These are phyloP conservation scores for Neolamprologus kungweensis DNA, from an alignment of 2,113 vertebrate genomes.

Conservation along the genomic window DNA sequence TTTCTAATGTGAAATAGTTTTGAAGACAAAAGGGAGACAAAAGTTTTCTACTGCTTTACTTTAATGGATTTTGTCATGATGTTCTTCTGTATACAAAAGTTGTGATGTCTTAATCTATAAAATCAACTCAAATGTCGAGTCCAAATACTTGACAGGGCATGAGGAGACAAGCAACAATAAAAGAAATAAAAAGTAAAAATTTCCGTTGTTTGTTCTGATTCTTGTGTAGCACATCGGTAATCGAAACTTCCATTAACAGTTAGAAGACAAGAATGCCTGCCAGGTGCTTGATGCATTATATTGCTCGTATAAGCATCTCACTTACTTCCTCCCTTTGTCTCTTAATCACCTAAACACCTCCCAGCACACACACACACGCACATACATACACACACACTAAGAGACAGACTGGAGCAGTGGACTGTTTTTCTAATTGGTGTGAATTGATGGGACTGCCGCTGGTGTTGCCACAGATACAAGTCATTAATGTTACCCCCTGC, in stretches of 20 bases:
- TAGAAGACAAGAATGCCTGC: neutral
- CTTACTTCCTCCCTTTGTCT: neutral
- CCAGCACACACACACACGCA: neutral
- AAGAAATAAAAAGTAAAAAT: neutral
- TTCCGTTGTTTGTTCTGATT: too few species aligned
- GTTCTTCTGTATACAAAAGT: neutral
- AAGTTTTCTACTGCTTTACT: neutral
- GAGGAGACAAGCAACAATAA: neutral
- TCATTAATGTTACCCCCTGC: conserved; percentile 37
- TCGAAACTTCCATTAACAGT: neutral
- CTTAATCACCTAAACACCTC: neutral
- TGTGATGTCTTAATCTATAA: neutral
- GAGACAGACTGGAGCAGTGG: neutral
- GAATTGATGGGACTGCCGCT: conserved; percentile 14
- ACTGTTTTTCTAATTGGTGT: conserved; percentile 21
- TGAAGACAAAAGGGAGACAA: neutral
- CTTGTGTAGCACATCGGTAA: neutral
- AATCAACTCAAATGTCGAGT: neutral
- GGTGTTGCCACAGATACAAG: conserved; percentile 32
- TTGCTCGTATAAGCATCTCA: neutral
- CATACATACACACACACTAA: neutral
- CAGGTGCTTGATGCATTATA: neutral
- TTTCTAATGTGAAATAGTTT: neutral
- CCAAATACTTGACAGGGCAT: neutral
- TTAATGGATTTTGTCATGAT: neutral